A percentile compares a stretch with the other conserved stretches of the same genome.
phyloP scores from a whole-genome alignment of 2,797 vertebrate species.

The Dipus sagitta region DNA sequence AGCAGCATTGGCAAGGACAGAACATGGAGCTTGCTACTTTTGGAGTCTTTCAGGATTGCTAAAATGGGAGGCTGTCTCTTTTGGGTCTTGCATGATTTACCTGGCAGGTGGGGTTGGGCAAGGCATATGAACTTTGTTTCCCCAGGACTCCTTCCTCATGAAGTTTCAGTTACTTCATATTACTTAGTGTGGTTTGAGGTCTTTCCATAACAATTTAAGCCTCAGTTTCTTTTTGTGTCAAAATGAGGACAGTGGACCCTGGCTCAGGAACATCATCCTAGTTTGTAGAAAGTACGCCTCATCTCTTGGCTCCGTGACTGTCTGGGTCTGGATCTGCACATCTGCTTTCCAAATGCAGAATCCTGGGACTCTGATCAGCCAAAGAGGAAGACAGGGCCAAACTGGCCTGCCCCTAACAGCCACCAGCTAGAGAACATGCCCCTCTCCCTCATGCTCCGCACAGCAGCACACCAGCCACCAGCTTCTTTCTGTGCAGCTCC shows the following conservation, averaged over 20 bases:
- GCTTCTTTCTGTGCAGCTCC: neutral
- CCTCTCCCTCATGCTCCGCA: neutral
- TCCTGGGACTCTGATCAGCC: neutral
- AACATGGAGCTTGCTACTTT: neutral
- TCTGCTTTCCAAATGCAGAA: neutral
- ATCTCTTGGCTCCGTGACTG: neutral
- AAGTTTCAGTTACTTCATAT: neutral
- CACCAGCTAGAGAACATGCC: neutral
- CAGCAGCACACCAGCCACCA: neutral
- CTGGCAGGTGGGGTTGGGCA: neutral
- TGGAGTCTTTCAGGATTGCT: neutral
- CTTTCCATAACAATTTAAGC: neutral
- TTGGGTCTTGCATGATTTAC: neutral
- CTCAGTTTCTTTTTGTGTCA: neutral
- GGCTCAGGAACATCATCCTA: neutral
- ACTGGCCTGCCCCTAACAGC: neutral
- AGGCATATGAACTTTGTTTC: neutral
- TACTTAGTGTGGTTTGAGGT: neutral
- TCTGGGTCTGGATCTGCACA: neutral
- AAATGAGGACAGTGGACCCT: neutral
- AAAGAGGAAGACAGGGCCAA: neutral
- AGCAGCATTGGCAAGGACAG: neutral
- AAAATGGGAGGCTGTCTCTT: neutral
- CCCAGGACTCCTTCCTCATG: neutral
- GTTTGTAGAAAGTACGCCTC: neutral